Conservation (phyloP, 30 jellyfish, hydroid and myxozoan genomes). For the Pelagia noctiluca region DNA sequence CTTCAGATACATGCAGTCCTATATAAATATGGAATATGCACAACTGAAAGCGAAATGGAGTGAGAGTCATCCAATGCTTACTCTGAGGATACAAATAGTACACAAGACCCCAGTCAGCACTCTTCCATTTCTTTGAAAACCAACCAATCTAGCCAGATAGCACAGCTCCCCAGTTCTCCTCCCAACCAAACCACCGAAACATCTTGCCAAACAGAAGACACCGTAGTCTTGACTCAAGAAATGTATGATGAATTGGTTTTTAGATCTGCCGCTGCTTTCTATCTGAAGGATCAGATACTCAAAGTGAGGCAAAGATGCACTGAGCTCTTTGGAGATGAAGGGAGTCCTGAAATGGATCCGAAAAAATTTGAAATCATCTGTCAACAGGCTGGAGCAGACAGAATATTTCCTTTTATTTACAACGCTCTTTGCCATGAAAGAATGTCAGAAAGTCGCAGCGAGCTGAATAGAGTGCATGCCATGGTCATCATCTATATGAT, state of each 20-base stretch:
- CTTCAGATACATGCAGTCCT: not conserved
- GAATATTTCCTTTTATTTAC: constrained; percentile 17
- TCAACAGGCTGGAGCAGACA: constrained; percentile 34
- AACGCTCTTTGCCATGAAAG: constrained; percentile 37
- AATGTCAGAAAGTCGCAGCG: not conserved
- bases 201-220: constrained; percentile 17
- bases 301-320: constrained; percentile 25
- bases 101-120: not conserved
- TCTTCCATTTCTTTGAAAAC: constrained; percentile 1
- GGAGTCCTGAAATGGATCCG: constrained; percentile 64
- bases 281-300: constrained; percentile 17
- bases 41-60: constrained; percentile 44
- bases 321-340: constrained; percentile 47
- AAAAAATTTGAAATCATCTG: constrained; percentile 33
- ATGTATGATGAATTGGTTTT: constrained; percentile 22
- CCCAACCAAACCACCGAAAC: constrained; percentile 2
- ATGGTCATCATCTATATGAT: not conserved
- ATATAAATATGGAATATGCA: not conserved
- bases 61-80: constrained; percentile 35
- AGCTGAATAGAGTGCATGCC: not conserved
- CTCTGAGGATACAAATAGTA: not conserved
- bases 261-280: constrained; percentile 14
- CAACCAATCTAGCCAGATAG: constrained; percentile 3
- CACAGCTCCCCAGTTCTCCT: not conserved
- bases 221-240: not conserved